Percentiles rank a stretch among this genome's conserved stretches.
Conservation (phyloP, 1,140 invertebrate genomes). For the Drosophila sechellia region DNA sequence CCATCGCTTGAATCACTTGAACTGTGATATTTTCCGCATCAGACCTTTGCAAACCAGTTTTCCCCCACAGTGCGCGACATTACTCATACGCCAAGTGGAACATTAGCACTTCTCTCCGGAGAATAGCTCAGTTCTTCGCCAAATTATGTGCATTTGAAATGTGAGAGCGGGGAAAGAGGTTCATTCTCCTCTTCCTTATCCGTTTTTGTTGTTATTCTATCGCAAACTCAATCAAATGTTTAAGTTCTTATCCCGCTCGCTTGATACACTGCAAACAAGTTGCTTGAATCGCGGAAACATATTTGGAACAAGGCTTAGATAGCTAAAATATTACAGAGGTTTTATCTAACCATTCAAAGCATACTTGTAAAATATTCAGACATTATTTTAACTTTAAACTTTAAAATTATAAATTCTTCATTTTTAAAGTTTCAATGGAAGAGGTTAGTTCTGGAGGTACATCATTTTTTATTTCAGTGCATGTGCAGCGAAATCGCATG, state of each 20-base stretch:
- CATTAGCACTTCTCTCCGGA: constrained; percentile 26
- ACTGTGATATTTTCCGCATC: constrained; percentile 50
- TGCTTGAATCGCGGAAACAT: not conserved
- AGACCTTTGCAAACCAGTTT: constrained; percentile 35
- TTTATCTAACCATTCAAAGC: no score
- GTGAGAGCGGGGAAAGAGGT: constrained; percentile 50
- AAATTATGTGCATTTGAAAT: constrained; percentile 74
- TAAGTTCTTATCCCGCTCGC: constrained; percentile 30
- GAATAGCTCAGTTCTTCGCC: constrained; percentile 15
- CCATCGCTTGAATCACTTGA: constrained; percentile 13
- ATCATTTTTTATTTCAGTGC: constrained; percentile 11
- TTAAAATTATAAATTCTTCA: no score
- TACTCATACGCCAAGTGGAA: constrained; percentile 65
- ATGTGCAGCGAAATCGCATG: constrained; percentile 49
- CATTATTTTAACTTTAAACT: no score
- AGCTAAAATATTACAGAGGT: no score
- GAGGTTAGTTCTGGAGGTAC: no score
- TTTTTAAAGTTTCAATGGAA: no score
- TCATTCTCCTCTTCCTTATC: constrained; percentile 56
- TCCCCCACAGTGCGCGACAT: constrained; percentile 19
- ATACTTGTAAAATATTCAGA: no score
- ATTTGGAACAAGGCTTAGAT: no score
- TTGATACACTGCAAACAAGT: constrained; percentile 8
- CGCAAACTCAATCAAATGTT: constrained; percentile 71
- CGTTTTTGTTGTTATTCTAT: constrained; percentile 37